These are phyloP conservation scores for Agriopis leucophaearia DNA, from an alignment of 2,888 invertebrate genomes.

Conservation along the genomic window DNA sequence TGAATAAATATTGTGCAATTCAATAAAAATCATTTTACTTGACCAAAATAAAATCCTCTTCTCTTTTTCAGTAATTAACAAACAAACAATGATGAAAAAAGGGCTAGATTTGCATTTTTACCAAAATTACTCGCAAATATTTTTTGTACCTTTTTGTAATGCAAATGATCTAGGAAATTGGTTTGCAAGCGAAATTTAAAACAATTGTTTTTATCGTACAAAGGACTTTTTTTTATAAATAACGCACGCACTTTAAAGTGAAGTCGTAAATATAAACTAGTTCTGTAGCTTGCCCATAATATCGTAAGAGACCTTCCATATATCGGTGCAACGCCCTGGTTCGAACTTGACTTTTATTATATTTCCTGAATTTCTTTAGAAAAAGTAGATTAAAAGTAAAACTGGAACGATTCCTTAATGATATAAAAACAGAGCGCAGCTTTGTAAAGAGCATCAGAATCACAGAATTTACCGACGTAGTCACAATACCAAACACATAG, in stretches of 20 bases:
- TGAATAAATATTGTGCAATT: slow-evolving; percentile 55
- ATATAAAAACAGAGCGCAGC: slow-evolving; percentile 66
- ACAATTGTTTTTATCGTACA: neutral
- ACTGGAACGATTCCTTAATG: slow-evolving; percentile 62
- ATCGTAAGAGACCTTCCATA: slow-evolving; percentile 53
- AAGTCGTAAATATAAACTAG: slow-evolving; percentile 40
- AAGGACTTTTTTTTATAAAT: slow-evolving; percentile 2
- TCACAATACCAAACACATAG: slow-evolving; percentile 60
- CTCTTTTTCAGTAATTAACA: neutral
- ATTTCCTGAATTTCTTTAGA: slow-evolving; percentile 77
- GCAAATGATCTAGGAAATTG: neutral
- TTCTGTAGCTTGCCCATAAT: slow-evolving; percentile 40
- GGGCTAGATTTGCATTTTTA: neutral
- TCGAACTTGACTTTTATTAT: slow-evolving; percentile 78
- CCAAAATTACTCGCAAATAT: neutral
- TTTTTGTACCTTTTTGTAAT: no score
- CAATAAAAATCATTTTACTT: neutral
- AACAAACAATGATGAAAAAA: neutral
- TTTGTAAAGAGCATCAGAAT: slow-evolving; percentile 63
- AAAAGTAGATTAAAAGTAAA: slow-evolving; percentile 62
- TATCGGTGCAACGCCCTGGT: slow-evolving; percentile 66
- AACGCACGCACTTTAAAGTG: neutral
- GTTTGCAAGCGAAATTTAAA: neutral
- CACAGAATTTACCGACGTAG: slow-evolving; percentile 66
- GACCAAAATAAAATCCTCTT: neutral